Conservation (phyloP, 2,113 vertebrate species). For the Acrocephalus arundinaceus region DNA sequence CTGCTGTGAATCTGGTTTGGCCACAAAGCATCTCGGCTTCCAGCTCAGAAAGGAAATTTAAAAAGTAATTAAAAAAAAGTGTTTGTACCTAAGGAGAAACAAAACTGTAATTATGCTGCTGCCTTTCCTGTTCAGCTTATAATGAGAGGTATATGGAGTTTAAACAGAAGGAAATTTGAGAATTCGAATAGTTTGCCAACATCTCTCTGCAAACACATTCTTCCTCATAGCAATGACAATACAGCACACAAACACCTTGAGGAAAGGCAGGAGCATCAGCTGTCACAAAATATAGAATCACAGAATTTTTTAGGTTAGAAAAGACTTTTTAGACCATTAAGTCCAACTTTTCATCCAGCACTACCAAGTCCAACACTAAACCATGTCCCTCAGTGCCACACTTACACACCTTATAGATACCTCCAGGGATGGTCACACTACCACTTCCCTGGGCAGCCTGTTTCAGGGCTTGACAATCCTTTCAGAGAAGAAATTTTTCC, state of each 20-base stretch:
- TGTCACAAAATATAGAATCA: background rate
- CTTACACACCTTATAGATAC: background rate
- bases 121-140: background rate
- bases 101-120: background rate
- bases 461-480: background rate
- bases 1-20: background rate
- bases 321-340: background rate
- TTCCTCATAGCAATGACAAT: background rate
- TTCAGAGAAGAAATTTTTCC: background rate
- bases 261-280: background rate
- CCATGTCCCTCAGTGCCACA: background rate
- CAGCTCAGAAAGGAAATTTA: background rate
- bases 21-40: background rate
- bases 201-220: background rate
- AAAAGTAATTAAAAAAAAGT: background rate
- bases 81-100: background rate
- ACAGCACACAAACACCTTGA: background rate
- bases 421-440: background rate
- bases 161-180: background rate
- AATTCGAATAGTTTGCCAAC: background rate
- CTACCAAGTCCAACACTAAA: background rate
- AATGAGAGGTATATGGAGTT: background rate
- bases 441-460: background rate
- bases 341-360: background rate
- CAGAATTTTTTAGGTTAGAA: background rate